phyloP scores from a whole-genome alignment of 2,113 vertebrate genomes.

The Hiodon tergisus region DNA sequence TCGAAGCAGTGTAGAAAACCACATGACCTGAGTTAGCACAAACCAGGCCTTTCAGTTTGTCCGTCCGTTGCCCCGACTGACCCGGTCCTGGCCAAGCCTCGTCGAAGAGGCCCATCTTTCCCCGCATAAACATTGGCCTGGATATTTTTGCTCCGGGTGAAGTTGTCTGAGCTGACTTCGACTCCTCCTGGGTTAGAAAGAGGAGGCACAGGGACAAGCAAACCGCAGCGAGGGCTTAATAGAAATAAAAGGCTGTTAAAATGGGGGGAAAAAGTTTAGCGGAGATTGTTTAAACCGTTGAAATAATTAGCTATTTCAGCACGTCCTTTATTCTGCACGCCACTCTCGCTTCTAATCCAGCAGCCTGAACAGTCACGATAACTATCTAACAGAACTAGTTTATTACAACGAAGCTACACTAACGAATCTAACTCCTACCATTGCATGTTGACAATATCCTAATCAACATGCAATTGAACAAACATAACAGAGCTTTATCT shows the following conservation, averaged over 20 bases:
- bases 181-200: conserved; percentile 17
- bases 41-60: conserved; percentile 28
- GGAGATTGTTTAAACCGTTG: not conserved
- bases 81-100: conserved; percentile 13
- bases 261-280: conserved; percentile 3
- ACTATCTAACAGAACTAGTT: no score
- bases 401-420: no score
- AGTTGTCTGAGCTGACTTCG: conserved; percentile 26
- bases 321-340: no score
- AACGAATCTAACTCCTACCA: no score
- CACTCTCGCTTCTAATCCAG: not conserved
- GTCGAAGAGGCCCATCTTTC: conserved; percentile 6
- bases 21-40: conserved; percentile 18
- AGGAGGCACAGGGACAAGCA: not conserved
- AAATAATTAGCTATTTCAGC: no score
- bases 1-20: conserved; percentile 18
- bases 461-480: not conserved
- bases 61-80: conserved; percentile 20
- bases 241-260: not conserved
- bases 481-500: not conserved
- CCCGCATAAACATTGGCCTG: not conserved
- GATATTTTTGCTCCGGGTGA: conserved; percentile 9
- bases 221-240: conserved; percentile 4
- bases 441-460: no score
- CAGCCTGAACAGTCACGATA: no score